Evolutionary conservation across 2,113 vertebrate genomes (phyloP).

Genomic region (Cyprinodon brontotheroides): DNA sequence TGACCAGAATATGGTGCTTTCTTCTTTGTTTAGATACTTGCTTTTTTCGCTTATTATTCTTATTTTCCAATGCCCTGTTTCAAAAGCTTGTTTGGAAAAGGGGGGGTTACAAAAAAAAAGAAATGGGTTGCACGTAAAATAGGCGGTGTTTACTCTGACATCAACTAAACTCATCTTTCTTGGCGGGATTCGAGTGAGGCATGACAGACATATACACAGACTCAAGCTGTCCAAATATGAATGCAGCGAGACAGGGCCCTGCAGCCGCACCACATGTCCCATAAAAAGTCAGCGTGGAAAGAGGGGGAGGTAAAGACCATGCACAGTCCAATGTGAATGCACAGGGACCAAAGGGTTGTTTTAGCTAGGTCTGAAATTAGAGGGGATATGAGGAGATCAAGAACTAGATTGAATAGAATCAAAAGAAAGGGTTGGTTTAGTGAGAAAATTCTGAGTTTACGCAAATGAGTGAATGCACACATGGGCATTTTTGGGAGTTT

Average conservation of each 20-base stretch:
- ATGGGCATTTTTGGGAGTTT: slow-evolving; percentile 67
- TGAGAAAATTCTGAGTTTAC: slow-evolving; percentile 30
- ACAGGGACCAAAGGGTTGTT: slow-evolving; percentile 22
- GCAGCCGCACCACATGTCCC: slow-evolving; percentile 69
- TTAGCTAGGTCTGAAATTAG: slow-evolving; percentile 28
- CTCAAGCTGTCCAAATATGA: slow-evolving; percentile 83
- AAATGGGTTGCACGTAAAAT: slow-evolving; percentile 48
- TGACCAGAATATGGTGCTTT: not conserved
- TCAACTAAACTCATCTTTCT: slow-evolving; percentile 77
- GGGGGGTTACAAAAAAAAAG: slow-evolving; percentile 11
- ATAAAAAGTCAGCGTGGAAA: slow-evolving; percentile 64
- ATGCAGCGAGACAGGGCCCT: slow-evolving; percentile 52
- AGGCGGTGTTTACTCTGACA: slow-evolving; percentile 61
- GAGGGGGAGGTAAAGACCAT: slow-evolving; percentile 39
- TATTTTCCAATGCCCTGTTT: slow-evolving; percentile 17
- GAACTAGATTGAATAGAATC: slow-evolving; percentile 36
- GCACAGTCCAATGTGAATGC: slow-evolving; percentile 24
- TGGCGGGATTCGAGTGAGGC: slow-evolving; percentile 69
- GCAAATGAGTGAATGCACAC: slow-evolving; percentile 58
- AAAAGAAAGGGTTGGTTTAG: not conserved
- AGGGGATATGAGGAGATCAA: slow-evolving; percentile 19
- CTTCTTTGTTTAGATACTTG: slow-evolving; percentile 19
- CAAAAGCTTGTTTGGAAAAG: slow-evolving; percentile 32
- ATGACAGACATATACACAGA: slow-evolving; percentile 79
- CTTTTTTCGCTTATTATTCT: slow-evolving; percentile 4